Base-by-base conservation (phyloP, 2,113 vertebrate genomes). In the Neotoma lepida region DNA sequence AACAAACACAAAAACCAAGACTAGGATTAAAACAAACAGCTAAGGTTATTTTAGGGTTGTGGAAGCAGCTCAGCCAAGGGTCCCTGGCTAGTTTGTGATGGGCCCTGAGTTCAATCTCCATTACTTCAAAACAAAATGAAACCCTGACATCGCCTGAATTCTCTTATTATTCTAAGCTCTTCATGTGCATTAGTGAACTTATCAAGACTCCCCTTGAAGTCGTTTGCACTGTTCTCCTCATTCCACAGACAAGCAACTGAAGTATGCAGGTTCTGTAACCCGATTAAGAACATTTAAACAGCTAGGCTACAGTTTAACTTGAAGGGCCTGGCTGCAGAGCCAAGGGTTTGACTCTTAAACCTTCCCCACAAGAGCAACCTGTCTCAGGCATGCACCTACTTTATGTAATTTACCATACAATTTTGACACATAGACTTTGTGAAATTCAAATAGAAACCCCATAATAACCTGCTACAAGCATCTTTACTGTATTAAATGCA, bases 401-500 rank as follows among this genome's bases (percentile, higher is more conserved):
- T 68, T 41, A 88, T 51, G 33, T 46, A 89, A 77, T 95, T 88
- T 93, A 44, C 46, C 82, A 46, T 73, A 35, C 28, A 74, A 44
- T 54, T 81, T 85, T 68, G 68, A 74, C 14, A 96, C 33, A 35
- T 3, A 26, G 44, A 89, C 20, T 84, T 56, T 10, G 10, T 88
- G 35, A 94, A 77, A 30, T 74, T 18, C 8, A 22, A 63, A 39
- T 82, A 54, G 35, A 64, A 92, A 49, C 6, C 24, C 4, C 35
- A 17, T 51, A 76, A 88, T 88, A 90, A 71, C 10, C 70, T 92
- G 41, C 39, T 93, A 20, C 61, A 92, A 78, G 35, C 81, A 61
- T 20, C 18, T 91, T n/a, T 86, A 49, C 28, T 46, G 17, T 74
- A 46, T 74, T n/a, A 61, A 66, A 73, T 68, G 33, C n/a, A 41